Percentiles rank a stretch among this genome's conserved stretches.
phyloP scores from a whole-genome alignment of 1,140 invertebrate genomes.

The Procambarus clarkii region DNA sequence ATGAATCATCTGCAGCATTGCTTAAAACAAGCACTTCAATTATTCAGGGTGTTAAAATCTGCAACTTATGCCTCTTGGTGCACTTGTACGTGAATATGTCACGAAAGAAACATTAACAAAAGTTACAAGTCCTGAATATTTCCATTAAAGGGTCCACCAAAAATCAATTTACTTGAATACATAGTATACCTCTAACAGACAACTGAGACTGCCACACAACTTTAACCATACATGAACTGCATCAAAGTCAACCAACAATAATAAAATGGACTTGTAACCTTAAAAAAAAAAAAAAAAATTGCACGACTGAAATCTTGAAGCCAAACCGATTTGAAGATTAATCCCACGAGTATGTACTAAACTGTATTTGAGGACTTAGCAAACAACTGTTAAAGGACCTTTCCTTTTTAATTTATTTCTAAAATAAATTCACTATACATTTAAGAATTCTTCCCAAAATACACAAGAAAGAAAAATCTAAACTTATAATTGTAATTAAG shows the following conservation, averaged over 20 bases:
- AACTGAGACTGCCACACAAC: too few species aligned
- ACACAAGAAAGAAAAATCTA: background rate
- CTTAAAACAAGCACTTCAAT: background rate
- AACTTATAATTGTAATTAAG: background rate
- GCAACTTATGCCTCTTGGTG: background rate
- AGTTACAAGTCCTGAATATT: background rate
- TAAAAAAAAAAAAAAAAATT: background rate
- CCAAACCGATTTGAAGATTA: background rate
- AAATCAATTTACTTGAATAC: too few species aligned
- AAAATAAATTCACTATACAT: conserved; percentile 1
- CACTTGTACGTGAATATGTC: background rate
- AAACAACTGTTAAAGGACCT: background rate
- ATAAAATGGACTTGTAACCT: background rate
- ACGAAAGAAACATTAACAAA: background rate
- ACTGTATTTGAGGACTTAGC: background rate
- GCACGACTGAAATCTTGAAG: background rate
- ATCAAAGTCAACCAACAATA: background rate
- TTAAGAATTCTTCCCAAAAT: background rate
- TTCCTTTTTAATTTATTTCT: conserved; percentile 13
- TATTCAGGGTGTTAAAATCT: background rate
- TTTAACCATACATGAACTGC: too few species aligned
- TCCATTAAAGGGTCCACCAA: background rate
- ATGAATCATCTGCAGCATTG: background rate
- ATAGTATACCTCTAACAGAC: too few species aligned
- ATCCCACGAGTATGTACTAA: background rate